A percentile compares a stretch with the other conserved stretches of the same genome.
phyloP scores from a whole-genome alignment of 2,797 vertebrate species.

The Chelonia mydas region DNA sequence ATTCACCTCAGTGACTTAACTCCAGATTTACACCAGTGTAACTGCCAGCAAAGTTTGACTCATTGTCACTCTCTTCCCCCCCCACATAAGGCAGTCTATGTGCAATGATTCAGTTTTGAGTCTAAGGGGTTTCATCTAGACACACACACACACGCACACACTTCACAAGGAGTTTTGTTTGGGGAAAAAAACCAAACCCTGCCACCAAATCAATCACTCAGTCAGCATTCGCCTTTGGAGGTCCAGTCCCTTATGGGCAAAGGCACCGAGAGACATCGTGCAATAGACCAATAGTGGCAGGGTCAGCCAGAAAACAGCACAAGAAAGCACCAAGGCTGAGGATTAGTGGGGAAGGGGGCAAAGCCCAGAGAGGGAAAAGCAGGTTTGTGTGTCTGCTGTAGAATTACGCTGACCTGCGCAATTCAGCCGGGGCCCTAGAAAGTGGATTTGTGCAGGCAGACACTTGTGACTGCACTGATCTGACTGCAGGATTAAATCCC shows the following conservation, averaged over 20 bases:
- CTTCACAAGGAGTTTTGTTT: background rate
- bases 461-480: background rate
- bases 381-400: background rate
- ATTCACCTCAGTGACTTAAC: background rate
- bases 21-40: background rate
- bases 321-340: background rate
- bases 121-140: background rate
- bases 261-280: background rate
- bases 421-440: background rate
- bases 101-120: background rate
- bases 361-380: background rate
- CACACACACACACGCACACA: background rate
- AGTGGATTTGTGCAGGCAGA: background rate
- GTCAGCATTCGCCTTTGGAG: background rate
- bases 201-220: constrained; percentile 30
- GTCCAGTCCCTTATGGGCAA: background rate
- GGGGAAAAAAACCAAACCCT: background rate
- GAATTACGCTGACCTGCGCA: background rate
- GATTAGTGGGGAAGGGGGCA: background rate
- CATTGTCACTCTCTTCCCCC: background rate
- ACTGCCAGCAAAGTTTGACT: background rate
- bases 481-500: background rate
- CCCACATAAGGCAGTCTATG: no score
- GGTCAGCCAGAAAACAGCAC: background rate
- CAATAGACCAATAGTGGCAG: background rate